A percentile compares a stretch with the other conserved stretches of the same genome.
Evolutionary conservation across 2,113 vertebrate species (phyloP).

Genomic region (Erpornis zantholeuca): DNA sequence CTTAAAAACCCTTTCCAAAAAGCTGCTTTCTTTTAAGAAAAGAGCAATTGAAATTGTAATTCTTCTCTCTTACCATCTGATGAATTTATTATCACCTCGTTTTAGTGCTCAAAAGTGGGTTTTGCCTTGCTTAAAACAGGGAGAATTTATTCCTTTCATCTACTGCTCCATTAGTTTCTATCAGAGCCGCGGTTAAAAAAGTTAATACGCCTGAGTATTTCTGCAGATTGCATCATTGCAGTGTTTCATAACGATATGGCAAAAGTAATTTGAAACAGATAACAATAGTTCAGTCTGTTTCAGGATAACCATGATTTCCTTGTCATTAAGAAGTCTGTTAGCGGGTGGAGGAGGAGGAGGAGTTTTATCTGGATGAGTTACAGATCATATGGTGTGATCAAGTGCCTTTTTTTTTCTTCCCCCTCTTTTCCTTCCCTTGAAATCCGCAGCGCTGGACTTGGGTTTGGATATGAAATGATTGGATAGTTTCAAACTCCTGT

Average conservation of each 20-base stretch:
- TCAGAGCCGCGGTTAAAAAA: neutral
- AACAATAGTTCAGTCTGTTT: conserved; percentile 55
- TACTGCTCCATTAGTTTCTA: neutral
- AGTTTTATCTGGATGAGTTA: conserved; percentile 33
- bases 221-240: conserved; percentile 64
- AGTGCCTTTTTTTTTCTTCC: neutral
- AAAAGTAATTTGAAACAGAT: conserved; percentile 50
- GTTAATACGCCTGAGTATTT: conserved; percentile 18
- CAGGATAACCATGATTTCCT: conserved; percentile 32
- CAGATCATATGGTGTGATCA: conserved; percentile 25
- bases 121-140: neutral
- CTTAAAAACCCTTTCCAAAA: neutral
- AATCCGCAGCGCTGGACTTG: conserved; percentile 18
- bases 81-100: neutral
- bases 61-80: neutral
- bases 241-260: conserved; percentile 47
- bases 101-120: neutral
- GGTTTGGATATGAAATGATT: conserved; percentile 70
- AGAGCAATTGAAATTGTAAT: neutral
- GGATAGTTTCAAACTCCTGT: conserved; percentile 70
- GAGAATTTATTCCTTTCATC: neutral
- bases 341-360: neutral
- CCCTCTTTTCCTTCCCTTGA: neutral
- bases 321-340: conserved; percentile 47
- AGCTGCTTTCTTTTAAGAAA: neutral